Evolutionary conservation across 2,113 vertebrate species (phyloP).

Genomic region (Cyrtonyx montezumae): DNA sequence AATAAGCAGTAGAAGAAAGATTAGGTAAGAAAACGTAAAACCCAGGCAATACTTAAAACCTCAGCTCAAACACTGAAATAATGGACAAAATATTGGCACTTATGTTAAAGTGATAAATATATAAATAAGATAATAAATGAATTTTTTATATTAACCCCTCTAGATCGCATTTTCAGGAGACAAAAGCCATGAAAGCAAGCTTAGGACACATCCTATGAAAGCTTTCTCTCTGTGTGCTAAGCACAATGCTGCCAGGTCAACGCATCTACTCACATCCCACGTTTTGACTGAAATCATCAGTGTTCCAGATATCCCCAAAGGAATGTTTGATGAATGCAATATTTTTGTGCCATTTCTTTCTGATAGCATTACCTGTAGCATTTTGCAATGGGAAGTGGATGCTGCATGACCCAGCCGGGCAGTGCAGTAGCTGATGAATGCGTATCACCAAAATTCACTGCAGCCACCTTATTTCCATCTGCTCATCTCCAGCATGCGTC

Average conservation of each 20-base stretch:
- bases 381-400: not conserved
- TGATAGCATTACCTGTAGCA: rapidly evolving
- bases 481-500: rapidly evolving
- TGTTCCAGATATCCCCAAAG: not conserved
- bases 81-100: not conserved
- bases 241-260: not conserved
- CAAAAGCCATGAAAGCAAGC: not conserved
- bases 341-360: not conserved
- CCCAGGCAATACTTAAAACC: rapidly evolving
- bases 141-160: not conserved
- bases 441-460: not conserved
- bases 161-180: not conserved
- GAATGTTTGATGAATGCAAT: not conserved
- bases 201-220: not conserved
- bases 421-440: not conserved
- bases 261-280: not conserved
- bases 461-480: not conserved
- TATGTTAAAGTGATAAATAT: not conserved
- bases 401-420: too few relatives aligned
- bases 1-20: not conserved
- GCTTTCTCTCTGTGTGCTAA: rapidly evolving
- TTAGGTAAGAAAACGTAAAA: not conserved
- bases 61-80: not conserved
- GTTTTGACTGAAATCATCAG: not conserved
- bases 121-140: not conserved